Evolutionary conservation across 2,888 invertebrate species (phyloP), one percentile per base, ranked within the genome.

Genomic region (Luperina nickerlii): DNA sequence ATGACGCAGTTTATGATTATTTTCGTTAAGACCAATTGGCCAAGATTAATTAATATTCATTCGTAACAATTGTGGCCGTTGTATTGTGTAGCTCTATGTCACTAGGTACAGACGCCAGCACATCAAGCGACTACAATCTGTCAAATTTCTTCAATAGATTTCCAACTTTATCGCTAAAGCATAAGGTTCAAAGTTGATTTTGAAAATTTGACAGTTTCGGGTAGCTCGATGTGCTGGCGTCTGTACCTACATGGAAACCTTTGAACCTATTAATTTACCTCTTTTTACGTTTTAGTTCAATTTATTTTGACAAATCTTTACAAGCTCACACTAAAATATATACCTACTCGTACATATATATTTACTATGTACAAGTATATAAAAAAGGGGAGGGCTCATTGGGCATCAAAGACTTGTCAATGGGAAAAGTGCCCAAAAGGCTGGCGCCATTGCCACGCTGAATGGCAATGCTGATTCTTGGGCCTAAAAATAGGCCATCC

Each of bases 21-120:
- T 57, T 72, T 74, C 48, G 48, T 82, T 85, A 42, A 70, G 62
- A 63, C 15, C 38, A 69, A 84, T 82, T 74, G 38, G 18, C 13
- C 18, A 45, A 62, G 48, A 11, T 74, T 70, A 74, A 78, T 62
- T 54, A 45, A 62, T 62, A 11, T 80, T 70, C 80, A 84, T 62
- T 54, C 0, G 24, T 54, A 8, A 24, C 8, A 32, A 51, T 38
- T 24, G 38, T 38, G 24, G n/a, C 57, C 57, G 4, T 57, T 24
- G 9, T 24, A 57, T 57, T 20, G 54, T 18, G 20, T 54, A 54
- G 54, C 3, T 20, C 57, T 57, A 57, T 57, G 24, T n/a, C 20
- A 57, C 11, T 57, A 13, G 5, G 11, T 57, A n/a, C n/a, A n/a
- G n/a, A n/a, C n/a, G n/a, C n/a, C n/a, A n/a, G n/a, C n/a, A n/a